Percentiles rank a stretch among this genome's conserved stretches.
Conservation (phyloP, 2,113 vertebrate species). For the Microcebus ravelobensis region DNA sequence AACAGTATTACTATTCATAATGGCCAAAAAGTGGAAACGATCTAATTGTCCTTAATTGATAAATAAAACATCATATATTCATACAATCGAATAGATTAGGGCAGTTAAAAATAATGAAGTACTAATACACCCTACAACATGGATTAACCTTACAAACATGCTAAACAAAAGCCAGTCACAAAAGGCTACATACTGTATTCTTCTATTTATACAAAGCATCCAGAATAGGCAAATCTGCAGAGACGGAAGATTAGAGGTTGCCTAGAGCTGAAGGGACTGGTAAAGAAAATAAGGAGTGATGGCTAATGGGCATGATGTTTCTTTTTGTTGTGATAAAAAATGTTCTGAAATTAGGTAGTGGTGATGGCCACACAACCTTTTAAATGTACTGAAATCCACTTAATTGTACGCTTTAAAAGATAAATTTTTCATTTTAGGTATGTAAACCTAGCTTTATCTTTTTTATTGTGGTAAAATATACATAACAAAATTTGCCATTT, state of each 20-base stretch:
- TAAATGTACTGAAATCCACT: not conserved
- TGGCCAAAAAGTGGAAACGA: not conserved
- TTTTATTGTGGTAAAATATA: not conserved
- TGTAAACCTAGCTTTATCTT: too few relatives aligned
- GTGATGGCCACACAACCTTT: not conserved
- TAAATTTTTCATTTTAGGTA: not conserved
- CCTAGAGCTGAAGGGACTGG: not conserved
- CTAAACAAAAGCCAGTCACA: too few relatives aligned
- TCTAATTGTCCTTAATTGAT: too few relatives aligned
- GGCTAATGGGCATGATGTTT: too few relatives aligned
- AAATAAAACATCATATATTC: not conserved
- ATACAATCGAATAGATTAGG: not conserved
- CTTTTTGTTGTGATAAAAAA: not conserved
- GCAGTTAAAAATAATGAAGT: not conserved
- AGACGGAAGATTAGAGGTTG: not conserved
- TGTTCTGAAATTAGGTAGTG: not conserved
- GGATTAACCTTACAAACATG: not conserved
- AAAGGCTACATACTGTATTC: not conserved
- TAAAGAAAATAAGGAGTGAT: not conserved
- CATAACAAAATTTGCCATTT: not conserved
- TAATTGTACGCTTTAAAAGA: not conserved
- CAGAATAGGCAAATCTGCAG: not conserved
- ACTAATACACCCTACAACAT: not conserved
- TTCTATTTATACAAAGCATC: not conserved
- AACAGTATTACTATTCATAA: not conserved